Evolutionary conservation across 53 echinoderm and acorn worm genomes (phyloP).

Genomic region (Glandiceps talaboti): DNA sequence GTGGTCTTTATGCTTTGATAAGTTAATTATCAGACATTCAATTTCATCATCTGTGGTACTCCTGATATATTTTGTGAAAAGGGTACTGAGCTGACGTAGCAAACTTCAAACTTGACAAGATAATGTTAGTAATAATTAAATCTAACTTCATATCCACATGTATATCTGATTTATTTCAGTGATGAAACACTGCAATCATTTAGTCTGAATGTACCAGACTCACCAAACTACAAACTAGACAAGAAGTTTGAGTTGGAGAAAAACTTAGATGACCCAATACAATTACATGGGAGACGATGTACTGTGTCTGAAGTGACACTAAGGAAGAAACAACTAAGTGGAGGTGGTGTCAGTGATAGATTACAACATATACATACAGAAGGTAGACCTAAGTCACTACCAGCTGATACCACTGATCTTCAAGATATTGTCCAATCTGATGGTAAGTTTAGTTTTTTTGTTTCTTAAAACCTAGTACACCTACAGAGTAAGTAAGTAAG

Average conservation of each 20-base stretch:
- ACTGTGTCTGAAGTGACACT: neutral
- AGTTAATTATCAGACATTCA: no score
- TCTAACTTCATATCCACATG: no score
- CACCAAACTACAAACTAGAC: neutral
- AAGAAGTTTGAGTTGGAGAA: neutral
- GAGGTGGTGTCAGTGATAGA: neutral
- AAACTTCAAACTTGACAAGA: no score
- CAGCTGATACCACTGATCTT: slow-evolving; percentile 52
- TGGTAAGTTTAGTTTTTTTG: no score
- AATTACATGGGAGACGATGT: neutral
- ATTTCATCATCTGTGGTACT: no score
- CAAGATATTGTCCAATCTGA: slow-evolving; percentile 1
- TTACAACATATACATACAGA: slow-evolving; percentile 4
- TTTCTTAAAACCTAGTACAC: no score
- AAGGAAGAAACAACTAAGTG: neutral
- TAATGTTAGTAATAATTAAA: no score
- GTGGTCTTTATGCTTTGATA: no score
- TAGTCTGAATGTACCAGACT: neutral
- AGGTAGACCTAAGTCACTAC: slow-evolving; percentile 69
- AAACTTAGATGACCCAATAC: neutral
- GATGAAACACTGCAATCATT: neutral
- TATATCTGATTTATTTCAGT: no score
- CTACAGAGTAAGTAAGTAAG: no score
- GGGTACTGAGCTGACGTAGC: no score
- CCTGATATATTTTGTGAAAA: no score